Conservation (phyloP, 2,113 vertebrate species). For the Panthera leo region DNA sequence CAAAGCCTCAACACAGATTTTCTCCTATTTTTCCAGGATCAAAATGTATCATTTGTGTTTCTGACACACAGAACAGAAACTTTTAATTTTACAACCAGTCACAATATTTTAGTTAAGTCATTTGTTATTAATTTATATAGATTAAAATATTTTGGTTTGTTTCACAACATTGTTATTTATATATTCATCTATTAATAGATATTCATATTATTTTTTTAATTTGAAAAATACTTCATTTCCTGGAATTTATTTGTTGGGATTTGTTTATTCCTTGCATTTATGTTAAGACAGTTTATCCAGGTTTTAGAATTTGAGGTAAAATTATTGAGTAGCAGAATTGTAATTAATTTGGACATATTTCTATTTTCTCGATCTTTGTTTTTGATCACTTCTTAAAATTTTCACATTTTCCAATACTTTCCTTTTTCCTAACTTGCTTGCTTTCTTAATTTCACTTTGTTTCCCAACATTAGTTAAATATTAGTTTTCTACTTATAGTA, state of each 20-base stretch:
- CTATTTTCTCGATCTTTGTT: background rate
- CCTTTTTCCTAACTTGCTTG: background rate
- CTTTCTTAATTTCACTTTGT: background rate
- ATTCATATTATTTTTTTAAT: background rate
- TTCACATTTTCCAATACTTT: background rate
- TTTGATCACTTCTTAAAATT: background rate
- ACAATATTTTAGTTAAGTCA: background rate
- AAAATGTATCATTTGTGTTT: background rate
- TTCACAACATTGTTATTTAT: background rate
- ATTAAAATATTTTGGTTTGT: background rate
- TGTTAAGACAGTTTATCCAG: background rate
- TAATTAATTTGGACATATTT: background rate
- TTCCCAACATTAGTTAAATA: background rate
- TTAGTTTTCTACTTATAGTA: background rate
- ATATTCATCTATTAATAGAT: background rate
- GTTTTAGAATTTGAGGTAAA: background rate
- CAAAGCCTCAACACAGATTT: background rate
- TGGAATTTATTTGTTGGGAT: background rate
- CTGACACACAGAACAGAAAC: background rate
- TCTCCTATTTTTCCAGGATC: background rate
- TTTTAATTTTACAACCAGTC: background rate
- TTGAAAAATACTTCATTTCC: background rate
- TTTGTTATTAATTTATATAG: background rate
- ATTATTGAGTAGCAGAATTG: background rate
- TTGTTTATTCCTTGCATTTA: background rate